Evolutionary conservation across 1,140 invertebrate genomes (phyloP).

Genomic region (Bombus vancouverensis): DNA sequence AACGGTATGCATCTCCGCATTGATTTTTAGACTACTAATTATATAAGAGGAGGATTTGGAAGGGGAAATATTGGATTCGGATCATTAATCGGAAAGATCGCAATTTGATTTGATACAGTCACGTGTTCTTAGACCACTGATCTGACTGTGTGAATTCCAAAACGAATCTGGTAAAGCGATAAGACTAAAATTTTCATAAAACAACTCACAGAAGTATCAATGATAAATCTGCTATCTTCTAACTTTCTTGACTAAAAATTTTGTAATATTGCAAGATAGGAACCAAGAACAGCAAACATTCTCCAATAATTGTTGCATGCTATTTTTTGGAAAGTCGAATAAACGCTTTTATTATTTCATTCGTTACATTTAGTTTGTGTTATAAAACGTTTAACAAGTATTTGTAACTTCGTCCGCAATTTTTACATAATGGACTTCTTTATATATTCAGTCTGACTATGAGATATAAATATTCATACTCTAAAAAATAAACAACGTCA

Average conservation of each 20-base stretch:
- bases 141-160: not conserved
- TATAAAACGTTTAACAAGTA: not conserved
- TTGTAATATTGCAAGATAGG: not conserved
- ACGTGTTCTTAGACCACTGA: not conserved
- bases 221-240: not conserved
- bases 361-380: not conserved
- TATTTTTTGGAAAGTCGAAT: not conserved
- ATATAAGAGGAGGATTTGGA: not conserved
- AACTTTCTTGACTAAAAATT: not conserved
- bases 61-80: not conserved
- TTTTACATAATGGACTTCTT: not conserved
- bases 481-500: not conserved
- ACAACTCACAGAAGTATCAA: not conserved
- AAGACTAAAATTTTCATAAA: no score
- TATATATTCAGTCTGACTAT: not conserved
- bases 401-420: not conserved
- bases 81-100: not conserved
- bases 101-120: not conserved
- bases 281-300: not conserved
- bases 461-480: not conserved
- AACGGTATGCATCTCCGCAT: not conserved
- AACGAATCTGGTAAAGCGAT: not conserved
- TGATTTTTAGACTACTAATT: no score
- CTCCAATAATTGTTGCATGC: not conserved
- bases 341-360: not conserved